Evolutionary conservation across 1,140 invertebrate species (phyloP).

Genomic region (Pogonomyrmex californicus): DNA sequence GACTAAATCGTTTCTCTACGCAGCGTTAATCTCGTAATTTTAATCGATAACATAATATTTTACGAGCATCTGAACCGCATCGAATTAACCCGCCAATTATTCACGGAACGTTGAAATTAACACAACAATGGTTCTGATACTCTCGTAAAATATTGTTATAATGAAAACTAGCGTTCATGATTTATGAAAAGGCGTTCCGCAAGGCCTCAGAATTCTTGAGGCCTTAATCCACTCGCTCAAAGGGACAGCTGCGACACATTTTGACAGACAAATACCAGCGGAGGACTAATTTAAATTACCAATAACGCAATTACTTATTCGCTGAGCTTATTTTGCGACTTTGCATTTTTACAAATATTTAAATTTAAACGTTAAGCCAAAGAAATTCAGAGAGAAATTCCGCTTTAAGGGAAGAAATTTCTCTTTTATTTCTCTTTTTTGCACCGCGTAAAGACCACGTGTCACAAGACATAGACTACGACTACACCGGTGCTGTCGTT

Average conservation of each 20-base stretch:
- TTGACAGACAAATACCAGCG: not conserved
- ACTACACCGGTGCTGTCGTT: not conserved
- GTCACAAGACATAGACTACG: not conserved
- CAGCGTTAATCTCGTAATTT: constrained; percentile 14
- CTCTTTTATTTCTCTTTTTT: not conserved
- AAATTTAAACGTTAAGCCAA: not conserved
- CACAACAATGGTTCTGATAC: constrained; percentile 23
- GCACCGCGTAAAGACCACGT: not conserved
- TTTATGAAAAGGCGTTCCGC: not conserved
- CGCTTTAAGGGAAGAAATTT: too few species aligned
- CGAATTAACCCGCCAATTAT: constrained; percentile 39
- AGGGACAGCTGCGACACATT: constrained; percentile 7
- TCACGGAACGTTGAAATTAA: constrained; percentile 8
- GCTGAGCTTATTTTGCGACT: not conserved
- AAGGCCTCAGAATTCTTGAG: not conserved
- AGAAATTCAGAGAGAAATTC: not conserved
- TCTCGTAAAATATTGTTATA: constrained; percentile 27
- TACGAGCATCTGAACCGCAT: constrained; percentile 18
- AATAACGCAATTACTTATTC: not conserved
- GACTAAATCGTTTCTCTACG: constrained; percentile 40
- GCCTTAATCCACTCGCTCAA: constrained; percentile 30
- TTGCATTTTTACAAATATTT: not conserved
- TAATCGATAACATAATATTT: constrained; percentile 51
- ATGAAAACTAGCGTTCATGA: constrained; percentile 7
- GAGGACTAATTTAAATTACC: constrained; percentile 9